A percentile compares a stretch with the other conserved stretches of the same genome.
Conservation (phyloP, 2,113 vertebrate genomes). For the Cairina moschata region DNA sequence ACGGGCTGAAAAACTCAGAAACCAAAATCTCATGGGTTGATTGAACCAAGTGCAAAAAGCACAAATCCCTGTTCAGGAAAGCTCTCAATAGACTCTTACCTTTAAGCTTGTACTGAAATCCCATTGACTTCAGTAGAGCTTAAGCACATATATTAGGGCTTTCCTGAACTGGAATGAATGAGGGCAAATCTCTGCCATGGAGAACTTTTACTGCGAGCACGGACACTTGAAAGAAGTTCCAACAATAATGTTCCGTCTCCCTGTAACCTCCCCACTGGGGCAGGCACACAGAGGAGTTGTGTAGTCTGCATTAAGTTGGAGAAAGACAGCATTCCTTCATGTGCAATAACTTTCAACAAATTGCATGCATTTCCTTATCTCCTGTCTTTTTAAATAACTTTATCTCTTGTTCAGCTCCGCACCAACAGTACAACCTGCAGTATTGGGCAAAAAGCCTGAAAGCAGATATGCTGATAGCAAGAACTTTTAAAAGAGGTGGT, state of each 20-base stretch:
- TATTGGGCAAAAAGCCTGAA: constrained; percentile 8
- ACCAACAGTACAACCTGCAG: not conserved
- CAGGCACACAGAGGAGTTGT: constrained; percentile 23
- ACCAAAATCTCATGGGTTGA: constrained; percentile 67
- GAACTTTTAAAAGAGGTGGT: not conserved
- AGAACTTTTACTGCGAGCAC: constrained; percentile 28
- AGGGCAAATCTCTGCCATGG: not conserved
- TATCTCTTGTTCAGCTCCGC: not conserved
- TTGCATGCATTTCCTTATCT: constrained; percentile 56
- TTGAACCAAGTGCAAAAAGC: constrained; percentile 68
- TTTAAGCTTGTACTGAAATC: constrained; percentile 50
- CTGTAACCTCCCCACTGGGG: constrained; percentile 37
- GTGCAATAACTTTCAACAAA: constrained; percentile 65
- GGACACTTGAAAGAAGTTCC: constrained; percentile 45
- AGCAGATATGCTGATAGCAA: constrained; percentile 6
- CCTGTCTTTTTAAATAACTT: constrained; percentile 11
- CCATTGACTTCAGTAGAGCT: constrained; percentile 33
- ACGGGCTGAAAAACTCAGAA: constrained; percentile 51
- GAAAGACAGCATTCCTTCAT: constrained; percentile 38
- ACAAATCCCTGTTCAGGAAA: constrained; percentile 52
- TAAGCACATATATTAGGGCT: constrained; percentile 23
- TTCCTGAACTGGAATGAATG: constrained; percentile 36
- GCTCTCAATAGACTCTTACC: not conserved
- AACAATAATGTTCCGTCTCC: constrained; percentile 34
- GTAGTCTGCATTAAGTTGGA: not conserved